phyloP scores from a whole-genome alignment of 2,797 vertebrate species.

The Capromys pilorides region DNA sequence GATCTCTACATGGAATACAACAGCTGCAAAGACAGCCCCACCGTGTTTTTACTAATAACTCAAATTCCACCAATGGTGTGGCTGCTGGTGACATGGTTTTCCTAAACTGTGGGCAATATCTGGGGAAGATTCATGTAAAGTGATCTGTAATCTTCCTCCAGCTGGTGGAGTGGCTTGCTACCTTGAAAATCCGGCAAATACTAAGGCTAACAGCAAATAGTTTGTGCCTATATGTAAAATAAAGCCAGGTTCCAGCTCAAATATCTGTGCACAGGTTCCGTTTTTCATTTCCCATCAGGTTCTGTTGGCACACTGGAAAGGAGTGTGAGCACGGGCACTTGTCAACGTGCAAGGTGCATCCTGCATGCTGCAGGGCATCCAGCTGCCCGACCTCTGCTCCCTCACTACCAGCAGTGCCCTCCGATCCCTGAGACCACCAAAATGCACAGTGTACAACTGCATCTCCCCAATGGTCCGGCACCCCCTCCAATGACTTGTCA shows the following conservation, averaged over 20 bases:
- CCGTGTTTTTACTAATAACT: not conserved
- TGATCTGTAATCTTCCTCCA: not conserved
- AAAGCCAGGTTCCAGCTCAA: not conserved
- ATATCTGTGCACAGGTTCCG: not conserved
- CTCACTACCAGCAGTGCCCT: not conserved
- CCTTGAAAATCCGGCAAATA: not conserved
- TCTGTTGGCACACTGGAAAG: not conserved
- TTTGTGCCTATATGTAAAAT: not conserved
- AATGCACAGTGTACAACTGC: not conserved
- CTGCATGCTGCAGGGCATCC: fast-evolving
- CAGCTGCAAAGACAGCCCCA: not conserved
- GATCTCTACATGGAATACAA: not conserved
- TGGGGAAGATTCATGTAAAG: not conserved
- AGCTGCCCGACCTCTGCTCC: not conserved
- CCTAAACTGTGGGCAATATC: not conserved
- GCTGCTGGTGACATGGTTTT: not conserved
- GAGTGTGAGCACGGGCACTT: not conserved
- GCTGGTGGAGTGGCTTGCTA: not conserved
- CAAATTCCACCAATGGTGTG: not conserved
- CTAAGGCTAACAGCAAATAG: not conserved
- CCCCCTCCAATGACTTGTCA: not conserved
- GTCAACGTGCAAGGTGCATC: fast-evolving
- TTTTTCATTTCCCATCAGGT: not conserved
- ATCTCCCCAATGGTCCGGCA: not conserved
- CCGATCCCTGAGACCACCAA: not conserved